Evolutionary conservation across 1,140 invertebrate species (phyloP).

Genomic region (Oreohelix idahoensis): DNA sequence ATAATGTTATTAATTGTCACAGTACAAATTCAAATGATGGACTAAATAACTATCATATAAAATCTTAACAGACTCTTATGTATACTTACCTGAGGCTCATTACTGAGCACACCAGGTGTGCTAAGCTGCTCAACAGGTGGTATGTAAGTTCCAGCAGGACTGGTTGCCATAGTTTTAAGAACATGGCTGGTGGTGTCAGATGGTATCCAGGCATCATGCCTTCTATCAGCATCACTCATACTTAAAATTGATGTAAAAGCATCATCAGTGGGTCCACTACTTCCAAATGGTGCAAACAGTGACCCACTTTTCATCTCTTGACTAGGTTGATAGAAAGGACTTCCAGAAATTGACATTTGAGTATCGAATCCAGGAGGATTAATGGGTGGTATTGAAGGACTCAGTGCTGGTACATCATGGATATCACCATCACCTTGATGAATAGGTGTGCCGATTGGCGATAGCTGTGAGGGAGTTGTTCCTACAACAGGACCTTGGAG

Average conservation of each 20-base stretch:
- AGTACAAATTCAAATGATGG: too few relatives aligned
- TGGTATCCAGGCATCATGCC: conserved; percentile 85
- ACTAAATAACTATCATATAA: too few relatives aligned
- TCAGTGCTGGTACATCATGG: conserved; percentile 38
- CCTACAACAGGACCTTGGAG: conserved; percentile 45
- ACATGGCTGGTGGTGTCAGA: conserved; percentile 79
- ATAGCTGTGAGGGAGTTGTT: conserved; percentile 55
- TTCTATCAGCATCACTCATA: conserved; percentile 75
- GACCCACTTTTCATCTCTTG: conserved; percentile 32
- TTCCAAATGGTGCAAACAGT: conserved; percentile 42
- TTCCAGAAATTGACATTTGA: conserved; percentile 34
- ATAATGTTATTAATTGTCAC: too few relatives aligned
- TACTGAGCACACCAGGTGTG: conserved; percentile 81
- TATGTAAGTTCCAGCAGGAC: conserved; percentile 79
- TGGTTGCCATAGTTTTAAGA: conserved; percentile 78
- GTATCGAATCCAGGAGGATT: conserved; percentile 34
- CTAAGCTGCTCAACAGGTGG: conserved; percentile 81
- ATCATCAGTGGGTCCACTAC: conserved; percentile 51
- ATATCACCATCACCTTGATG: conserved; percentile 51
- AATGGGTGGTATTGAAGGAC: conserved; percentile 19
- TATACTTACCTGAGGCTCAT: conserved; percentile 80
- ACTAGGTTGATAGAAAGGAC: conserved; percentile 47
- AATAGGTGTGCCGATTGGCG: conserved; percentile 58
- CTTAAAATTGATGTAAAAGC: conserved; percentile 63
- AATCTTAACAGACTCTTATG: too few relatives aligned